These are phyloP conservation scores for Papilio polytes DNA, from an alignment of 1,140 invertebrate genomes.

Conservation along the genomic window DNA sequence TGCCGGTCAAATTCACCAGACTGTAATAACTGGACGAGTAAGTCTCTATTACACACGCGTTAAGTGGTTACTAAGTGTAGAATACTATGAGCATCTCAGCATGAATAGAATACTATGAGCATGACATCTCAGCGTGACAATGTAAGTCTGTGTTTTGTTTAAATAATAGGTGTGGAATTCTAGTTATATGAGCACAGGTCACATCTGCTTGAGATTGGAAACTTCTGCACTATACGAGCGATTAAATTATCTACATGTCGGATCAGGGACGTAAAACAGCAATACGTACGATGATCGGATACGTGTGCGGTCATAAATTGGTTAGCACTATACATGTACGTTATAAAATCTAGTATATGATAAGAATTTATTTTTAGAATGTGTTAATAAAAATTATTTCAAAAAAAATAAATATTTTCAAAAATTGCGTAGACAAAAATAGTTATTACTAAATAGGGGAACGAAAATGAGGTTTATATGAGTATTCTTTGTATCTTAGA, in stretches of 20 bases:
- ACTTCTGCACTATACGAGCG: background rate
- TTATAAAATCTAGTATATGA: background rate
- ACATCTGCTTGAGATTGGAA: background rate
- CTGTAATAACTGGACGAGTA: background rate
- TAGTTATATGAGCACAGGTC: background rate
- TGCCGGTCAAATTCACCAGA: background rate
- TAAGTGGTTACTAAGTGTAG: background rate
- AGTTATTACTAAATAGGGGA: too few species aligned
- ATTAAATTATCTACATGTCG: slow-evolving; percentile 20
- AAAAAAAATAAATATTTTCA: too few species aligned
- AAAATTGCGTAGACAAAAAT: too few species aligned
- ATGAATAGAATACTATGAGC: too few species aligned
- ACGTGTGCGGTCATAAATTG: slow-evolving; percentile 3
- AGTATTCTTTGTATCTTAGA: too few species aligned
- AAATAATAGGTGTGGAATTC: too few species aligned
- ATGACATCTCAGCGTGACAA: background rate
- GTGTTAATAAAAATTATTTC: too few species aligned
- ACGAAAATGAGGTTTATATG: too few species aligned
- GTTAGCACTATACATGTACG: background rate
- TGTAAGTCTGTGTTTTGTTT: too few species aligned
- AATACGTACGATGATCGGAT: background rate
- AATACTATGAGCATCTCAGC: too few species aligned
- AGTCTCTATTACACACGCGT: background rate
- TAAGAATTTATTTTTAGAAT: too few species aligned
- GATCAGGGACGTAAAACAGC: slow-evolving; percentile 1